Percentiles rank a stretch among this genome's conserved stretches.
Conservation (phyloP, 2,797 vertebrate genomes). For the Danio aesculapii region DNA sequence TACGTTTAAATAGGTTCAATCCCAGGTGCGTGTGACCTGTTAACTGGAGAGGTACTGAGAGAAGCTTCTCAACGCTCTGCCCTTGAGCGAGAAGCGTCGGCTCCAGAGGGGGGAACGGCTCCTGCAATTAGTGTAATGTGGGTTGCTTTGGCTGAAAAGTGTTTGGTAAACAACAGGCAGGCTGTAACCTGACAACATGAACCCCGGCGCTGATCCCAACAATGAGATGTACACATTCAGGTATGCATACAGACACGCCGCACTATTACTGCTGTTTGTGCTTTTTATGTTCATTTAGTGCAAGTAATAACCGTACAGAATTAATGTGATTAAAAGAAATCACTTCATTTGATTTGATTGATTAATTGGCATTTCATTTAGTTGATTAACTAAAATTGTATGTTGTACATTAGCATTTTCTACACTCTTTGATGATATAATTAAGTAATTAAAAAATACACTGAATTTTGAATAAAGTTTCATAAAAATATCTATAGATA, state of each 20-base stretch:
- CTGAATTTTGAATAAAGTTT: too few species aligned
- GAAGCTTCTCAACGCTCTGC: slow-evolving; percentile 13
- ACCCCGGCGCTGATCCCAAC: neutral
- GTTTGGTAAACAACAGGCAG: slow-evolving; percentile 43
- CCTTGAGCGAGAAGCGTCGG: slow-evolving; percentile 7
- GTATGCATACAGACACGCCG: neutral
- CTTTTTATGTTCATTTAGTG: neutral
- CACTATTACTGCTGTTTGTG: neutral
- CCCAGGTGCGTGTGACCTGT: slow-evolving; percentile 41
- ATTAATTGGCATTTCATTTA: neutral
- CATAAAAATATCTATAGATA: too few species aligned
- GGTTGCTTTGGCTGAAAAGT: slow-evolving; percentile 38
- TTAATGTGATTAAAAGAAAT: neutral
- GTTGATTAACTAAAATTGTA: neutral
- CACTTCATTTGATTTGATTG: neutral
- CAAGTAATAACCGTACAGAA: neutral
- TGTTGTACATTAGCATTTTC: neutral
- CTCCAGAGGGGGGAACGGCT: slow-evolving; percentile 8
- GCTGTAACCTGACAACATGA: slow-evolving; percentile 20
- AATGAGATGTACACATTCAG: neutral
- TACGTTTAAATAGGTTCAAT: slow-evolving; percentile 36
- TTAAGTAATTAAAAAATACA: neutral
- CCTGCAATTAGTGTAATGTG: slow-evolving; percentile 35
- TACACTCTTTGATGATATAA: neutral
- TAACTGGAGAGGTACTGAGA: slow-evolving; percentile 28